Evolutionary conservation across 92 coral and sea anemone species (phyloP), one percentile per base, ranked within the genome.

Genomic region (Porites evermanni): DNA sequence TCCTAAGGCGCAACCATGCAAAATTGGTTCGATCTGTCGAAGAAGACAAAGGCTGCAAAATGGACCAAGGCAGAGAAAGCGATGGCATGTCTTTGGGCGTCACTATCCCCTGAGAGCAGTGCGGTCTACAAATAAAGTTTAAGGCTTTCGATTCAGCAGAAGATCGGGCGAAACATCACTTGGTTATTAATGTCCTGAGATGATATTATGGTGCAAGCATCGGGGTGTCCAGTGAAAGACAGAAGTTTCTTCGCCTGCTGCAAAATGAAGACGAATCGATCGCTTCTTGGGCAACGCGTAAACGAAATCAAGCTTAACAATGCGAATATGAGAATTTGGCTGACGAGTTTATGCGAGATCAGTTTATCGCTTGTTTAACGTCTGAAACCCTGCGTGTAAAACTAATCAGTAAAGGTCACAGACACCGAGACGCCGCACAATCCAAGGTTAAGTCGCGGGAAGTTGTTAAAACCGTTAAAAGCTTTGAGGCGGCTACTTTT

Each of bases 241-340:
- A 23, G 24, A 1, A 23, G 24, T 23, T 23, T 23, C 24, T 23
- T 23, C 24, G 24, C 24, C 8, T 71, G 19, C 21, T 71, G 11
- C 91, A 75, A 67, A 19, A 88, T 16, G 88, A 82, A 67, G 56
- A 32, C 86, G 91, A 87, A 72, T 82, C 84, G 23, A 88, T 88
- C 38, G 77, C 77, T 51, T 76, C 91, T 9, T 88, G 91, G 91
- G 91, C 83, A 78, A 73, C 92, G 44, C 74, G 87, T 18, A 17
- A 81, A 72, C 90, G 90, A 13, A 87, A 79, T 72, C 90, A 86
- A 79, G 85, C 78, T 12, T 87, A 83, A 64, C 91, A 88, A 75
- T 81, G 91, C 44, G 91, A 88, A 70, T 88, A 88, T 44, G 87
- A 88, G 53, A 67, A 66, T 69, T 88, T 88, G 60, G 75, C 85